Conservation (phyloP, 2,113 vertebrate species). For the Carettochelys insculpta region DNA sequence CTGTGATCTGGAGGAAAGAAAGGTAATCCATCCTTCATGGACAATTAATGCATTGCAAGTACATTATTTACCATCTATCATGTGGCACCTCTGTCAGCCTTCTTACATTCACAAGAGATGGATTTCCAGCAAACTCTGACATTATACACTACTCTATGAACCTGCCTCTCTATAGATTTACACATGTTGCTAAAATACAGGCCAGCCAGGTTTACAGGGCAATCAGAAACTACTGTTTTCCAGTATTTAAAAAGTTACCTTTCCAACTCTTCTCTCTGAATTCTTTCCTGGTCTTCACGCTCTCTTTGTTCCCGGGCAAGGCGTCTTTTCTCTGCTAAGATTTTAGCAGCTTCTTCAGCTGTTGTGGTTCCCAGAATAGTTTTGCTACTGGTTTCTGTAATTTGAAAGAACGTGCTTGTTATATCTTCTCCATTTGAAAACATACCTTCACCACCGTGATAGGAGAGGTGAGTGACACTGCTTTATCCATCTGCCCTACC, state of each 20-base stretch:
- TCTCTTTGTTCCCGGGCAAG: conserved; percentile 88
- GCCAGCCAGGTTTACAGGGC: background rate
- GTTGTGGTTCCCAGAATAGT: conserved; percentile 79
- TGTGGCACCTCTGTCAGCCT: background rate
- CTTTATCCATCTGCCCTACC: background rate
- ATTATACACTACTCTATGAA: background rate
- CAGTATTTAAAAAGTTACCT: conserved; percentile 71
- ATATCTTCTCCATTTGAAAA: background rate
- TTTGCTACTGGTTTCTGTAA: conserved; percentile 79
- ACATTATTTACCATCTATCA: background rate
- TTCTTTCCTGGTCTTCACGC: conserved; percentile 82
- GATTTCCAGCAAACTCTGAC: background rate
- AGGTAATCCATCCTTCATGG: too few relatives aligned
- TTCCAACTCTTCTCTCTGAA: conserved; percentile 84
- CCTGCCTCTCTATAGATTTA: background rate
- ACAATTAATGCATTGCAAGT: background rate
- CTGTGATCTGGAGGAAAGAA: too few relatives aligned
- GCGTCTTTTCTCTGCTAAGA: conserved; percentile 86
- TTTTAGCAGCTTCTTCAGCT: conserved; percentile 87
- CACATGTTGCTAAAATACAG: background rate
- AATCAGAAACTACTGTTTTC: background rate
- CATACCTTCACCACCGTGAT: background rate
- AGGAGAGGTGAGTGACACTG: background rate
- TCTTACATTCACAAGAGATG: background rate
- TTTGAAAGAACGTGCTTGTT: conserved; percentile 4